These are phyloP conservation scores for Sisor rabdophorus DNA, from an alignment of 2,113 vertebrate genomes.

Conservation along the genomic window DNA sequence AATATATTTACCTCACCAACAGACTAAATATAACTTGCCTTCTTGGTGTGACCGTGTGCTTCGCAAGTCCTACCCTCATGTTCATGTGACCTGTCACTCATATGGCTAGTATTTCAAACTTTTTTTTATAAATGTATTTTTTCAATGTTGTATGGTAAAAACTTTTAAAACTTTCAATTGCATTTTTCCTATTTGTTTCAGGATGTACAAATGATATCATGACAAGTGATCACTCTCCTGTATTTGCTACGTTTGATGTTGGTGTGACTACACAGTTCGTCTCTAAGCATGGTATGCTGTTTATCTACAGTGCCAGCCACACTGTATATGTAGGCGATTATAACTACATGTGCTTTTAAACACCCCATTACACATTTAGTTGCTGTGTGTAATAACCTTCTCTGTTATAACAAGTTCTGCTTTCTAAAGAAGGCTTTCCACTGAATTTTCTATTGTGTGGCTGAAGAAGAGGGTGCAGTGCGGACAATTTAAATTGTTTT, in stretches of 20 bases:
- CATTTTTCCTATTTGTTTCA: conserved; percentile 52
- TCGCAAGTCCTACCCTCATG: conserved; percentile 91
- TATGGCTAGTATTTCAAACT: conserved; percentile 78
- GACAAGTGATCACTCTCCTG: conserved; percentile 95
- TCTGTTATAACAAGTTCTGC: background rate
- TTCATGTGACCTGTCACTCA: conserved; percentile 90
- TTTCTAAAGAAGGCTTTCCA: too few species aligned
- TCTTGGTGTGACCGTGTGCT: conserved; percentile 98
- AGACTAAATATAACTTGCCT: conserved; percentile 97
- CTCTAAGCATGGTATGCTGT: conserved; percentile 83
- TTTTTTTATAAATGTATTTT: background rate
- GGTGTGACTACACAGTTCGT: conserved; percentile 97
- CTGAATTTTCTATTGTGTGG: too few species aligned
- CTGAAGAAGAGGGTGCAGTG: too few species aligned
- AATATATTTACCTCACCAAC: conserved; percentile 43
- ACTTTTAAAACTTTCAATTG: background rate
- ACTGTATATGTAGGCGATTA: background rate
- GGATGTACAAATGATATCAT: conserved; percentile 91
- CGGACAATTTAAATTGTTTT: too few species aligned
- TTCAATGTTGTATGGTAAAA: background rate
- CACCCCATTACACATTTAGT: background rate
- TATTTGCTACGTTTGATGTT: conserved; percentile 95
- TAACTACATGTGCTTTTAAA: background rate
- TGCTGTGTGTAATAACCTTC: background rate
- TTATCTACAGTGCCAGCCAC: too few species aligned